phyloP scores from a whole-genome alignment of 2,113 vertebrate species.

The Myiopsitta monachus region DNA sequence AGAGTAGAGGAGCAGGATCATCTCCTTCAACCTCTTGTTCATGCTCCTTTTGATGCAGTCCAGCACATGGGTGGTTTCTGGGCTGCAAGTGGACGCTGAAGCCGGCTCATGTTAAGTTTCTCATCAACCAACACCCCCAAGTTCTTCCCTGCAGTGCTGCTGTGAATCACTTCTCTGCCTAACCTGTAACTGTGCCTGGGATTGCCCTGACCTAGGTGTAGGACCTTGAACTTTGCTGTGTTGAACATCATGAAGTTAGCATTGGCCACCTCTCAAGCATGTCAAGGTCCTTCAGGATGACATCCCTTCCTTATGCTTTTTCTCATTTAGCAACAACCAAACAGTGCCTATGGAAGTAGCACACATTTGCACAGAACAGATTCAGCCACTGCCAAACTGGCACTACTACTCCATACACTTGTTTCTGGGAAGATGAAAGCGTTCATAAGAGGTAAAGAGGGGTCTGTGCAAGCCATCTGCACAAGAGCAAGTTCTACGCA shows the following conservation, averaged over 20 bases:
- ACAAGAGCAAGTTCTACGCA: accelerated
- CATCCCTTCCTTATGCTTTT: neutral
- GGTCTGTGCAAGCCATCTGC: neutral
- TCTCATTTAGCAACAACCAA: neutral
- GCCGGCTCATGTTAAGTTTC: neutral
- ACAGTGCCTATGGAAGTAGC: neutral
- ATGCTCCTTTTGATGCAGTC: neutral
- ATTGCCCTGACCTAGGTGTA: neutral
- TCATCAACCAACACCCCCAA: neutral
- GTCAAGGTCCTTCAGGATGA: neutral
- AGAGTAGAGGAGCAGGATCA: neutral
- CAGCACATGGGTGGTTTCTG: neutral
- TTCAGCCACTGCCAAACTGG: neutral
- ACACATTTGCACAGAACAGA: neutral
- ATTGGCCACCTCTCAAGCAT: neutral
- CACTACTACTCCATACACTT: neutral
- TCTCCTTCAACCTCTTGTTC: neutral
- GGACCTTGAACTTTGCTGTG: neutral
- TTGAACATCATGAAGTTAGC: neutral
- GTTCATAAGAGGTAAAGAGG: neutral
- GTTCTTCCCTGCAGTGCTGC: neutral
- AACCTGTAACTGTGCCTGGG: neutral
- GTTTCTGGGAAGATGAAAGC: neutral
- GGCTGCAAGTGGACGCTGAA: neutral
- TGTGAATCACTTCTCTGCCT: neutral